Evolutionary conservation across 2,797 vertebrate species (phyloP), one percentile per base, ranked within the genome.

Genomic region (Tenualosa ilisha): DNA sequence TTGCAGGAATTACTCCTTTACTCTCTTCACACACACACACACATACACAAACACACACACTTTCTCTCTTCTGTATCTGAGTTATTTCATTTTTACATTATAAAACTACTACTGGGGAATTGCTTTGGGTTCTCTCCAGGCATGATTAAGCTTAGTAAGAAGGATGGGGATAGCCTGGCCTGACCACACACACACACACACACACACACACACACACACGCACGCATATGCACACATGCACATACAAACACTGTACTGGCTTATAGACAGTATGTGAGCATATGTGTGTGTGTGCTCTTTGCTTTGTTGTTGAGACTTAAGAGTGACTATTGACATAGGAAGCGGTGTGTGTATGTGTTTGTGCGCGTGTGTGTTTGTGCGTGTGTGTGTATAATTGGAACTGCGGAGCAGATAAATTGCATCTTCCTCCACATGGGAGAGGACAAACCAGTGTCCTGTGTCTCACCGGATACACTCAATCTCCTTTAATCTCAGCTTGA

Each of bases 401-500:
- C 3, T 75, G 68, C 65, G 13, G 65, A 37, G 65, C 65, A 37
- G 65, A 13, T 72, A 72, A 72, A 72, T 72, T 72, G 83, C 82
- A 86, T 84, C 24, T n/a, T 87, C 83, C 86, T 46, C 87, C 88
- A 85, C 83, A 89, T 86, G 81, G 31, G 46, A 82, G 81, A 82
- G 82, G 43, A 59, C 31, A 59, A 68, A 68, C 26, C 65, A 72
- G n/a, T 37, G 31, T 15, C 11, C 65, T 24, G 26, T 8, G 65
- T 72, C 65, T 72, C 65, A 72, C 11, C 26, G 26, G 65, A 72
- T 72, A 72, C 13, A 72, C 65, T 72, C 65, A 72, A 72, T 72
- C 65, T 72, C 31, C 63, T 68, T 68, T 68, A 26, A 68, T 68
- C 63, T 37, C 65, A 31, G 37, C 13, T 72, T 72, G 26, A 12